Conservation (phyloP, 2,113 vertebrate species). For the Ammodytes marinus region DNA sequence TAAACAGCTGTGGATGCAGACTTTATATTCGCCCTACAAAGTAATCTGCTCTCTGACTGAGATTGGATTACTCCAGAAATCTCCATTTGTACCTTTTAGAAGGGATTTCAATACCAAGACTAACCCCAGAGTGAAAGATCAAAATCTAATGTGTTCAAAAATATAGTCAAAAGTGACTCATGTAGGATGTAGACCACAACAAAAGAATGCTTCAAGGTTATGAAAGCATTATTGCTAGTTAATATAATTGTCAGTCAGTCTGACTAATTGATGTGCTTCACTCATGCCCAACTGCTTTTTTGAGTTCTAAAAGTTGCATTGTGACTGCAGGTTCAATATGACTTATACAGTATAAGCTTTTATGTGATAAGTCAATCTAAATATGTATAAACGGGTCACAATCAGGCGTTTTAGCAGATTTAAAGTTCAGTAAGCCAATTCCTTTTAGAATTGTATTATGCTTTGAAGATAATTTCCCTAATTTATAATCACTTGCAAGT, state of each 20-base stretch:
- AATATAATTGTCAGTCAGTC: neutral
- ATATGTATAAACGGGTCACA: neutral
- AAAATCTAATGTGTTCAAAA: neutral
- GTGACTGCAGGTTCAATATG: neutral
- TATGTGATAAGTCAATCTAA: neutral
- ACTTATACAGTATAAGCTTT: neutral
- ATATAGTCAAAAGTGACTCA: neutral
- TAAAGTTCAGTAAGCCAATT: too few species aligned
- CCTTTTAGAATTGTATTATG: neutral
- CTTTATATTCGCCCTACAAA: constrained; percentile 74
- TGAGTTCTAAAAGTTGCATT: neutral
- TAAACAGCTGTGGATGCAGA: constrained; percentile 80
- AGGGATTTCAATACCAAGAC: constrained; percentile 18
- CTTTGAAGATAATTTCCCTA: neutral
- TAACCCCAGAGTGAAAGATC: neutral
- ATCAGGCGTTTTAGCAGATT: too few species aligned
- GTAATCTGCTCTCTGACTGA: constrained; percentile 74
- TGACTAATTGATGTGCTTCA: neutral
- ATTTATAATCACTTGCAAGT: neutral
- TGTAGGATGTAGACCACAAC: neutral
- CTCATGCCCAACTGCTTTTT: neutral
- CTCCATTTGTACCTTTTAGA: constrained; percentile 63
- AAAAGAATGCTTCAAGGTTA: neutral
- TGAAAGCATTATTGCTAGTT: neutral
- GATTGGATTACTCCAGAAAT: constrained; percentile 51